Conservation (phyloP, 2,797 vertebrate species). For the Pogonophryne albipinna region DNA sequence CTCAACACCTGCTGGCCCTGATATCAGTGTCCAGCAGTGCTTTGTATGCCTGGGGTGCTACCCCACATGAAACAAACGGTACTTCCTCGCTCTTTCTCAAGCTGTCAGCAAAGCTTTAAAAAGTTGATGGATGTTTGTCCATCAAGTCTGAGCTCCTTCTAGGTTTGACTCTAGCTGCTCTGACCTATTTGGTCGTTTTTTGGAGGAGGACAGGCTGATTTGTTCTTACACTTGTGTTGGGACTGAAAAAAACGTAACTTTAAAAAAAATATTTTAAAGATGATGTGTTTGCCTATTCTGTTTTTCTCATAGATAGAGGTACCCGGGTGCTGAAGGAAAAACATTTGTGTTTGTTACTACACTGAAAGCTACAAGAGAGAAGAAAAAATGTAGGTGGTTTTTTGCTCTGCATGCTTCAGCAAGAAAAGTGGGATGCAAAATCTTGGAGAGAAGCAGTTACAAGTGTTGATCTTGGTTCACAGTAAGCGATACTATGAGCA, state of each 20-base stretch:
- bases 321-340: too few relatives aligned
- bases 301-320: too few relatives aligned
- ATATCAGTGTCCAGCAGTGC: neutral
- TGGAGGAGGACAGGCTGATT: too few relatives aligned
- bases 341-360: neutral
- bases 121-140: constrained; percentile 5
- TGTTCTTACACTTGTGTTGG: too few relatives aligned
- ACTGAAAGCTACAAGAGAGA: neutral
- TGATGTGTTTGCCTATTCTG: too few relatives aligned
- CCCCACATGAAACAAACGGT: neutral
- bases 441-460: constrained; percentile 1
- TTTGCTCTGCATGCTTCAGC: neutral
- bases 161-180: neutral
- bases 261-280: too few relatives aligned
- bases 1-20: neutral
- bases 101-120: neutral
- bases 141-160: neutral
- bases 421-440: neutral
- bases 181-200: too few relatives aligned
- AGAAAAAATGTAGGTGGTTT: neutral
- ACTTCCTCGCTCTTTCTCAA: neutral
- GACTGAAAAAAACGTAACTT: too few relatives aligned
- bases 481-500: neutral
- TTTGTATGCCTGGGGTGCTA: neutral
- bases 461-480: constrained; percentile 11